A percentile compares a stretch with the other conserved stretches of the same genome.
Evolutionary conservation across 1,140 invertebrate genomes (phyloP).

Genomic region (Heliothis virescens): DNA sequence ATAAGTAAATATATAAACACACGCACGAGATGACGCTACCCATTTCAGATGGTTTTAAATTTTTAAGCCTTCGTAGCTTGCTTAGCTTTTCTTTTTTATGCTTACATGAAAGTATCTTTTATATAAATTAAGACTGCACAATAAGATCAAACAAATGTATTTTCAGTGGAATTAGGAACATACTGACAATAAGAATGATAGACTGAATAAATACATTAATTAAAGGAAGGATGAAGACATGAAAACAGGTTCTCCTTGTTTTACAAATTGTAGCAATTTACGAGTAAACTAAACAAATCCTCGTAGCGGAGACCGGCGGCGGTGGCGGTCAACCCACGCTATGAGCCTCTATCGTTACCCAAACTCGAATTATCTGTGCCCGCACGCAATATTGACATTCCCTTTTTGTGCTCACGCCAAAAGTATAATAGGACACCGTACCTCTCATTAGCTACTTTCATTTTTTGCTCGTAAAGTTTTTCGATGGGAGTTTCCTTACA

Average conservation of each 20-base stretch:
- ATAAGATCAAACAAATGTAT: neutral
- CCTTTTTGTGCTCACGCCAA: conserved; percentile 55
- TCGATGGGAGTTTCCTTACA: conserved; percentile 34
- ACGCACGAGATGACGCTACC: conserved; percentile 32
- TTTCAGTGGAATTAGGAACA: neutral
- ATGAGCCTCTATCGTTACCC: conserved; percentile 45
- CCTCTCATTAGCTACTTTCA: conserved; percentile 51
- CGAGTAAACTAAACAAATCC: conserved; percentile 29
- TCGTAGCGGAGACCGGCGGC: neutral
- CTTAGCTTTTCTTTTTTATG: conserved; percentile 23
- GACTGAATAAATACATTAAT: neutral
- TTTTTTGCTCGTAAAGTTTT: conserved; percentile 51
- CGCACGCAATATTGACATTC: conserved; percentile 63
- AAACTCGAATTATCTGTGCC: conserved; percentile 48
- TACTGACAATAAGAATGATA: neutral
- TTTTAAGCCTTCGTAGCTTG: conserved; percentile 3
- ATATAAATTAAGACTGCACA: conserved; percentile 3
- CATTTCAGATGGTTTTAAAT: conserved; percentile 38
- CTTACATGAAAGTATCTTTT: conserved; percentile 5
- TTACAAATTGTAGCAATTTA: conserved; percentile 38
- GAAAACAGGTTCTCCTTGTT: conserved; percentile 26
- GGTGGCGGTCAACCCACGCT: conserved; percentile 1
- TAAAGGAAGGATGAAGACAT: conserved; percentile 32
- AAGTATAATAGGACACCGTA: conserved; percentile 53
- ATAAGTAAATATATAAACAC: conserved; percentile 39